phyloP scores from a whole-genome alignment of 2,797 vertebrate species.

The Rhabdomys pumilio region DNA sequence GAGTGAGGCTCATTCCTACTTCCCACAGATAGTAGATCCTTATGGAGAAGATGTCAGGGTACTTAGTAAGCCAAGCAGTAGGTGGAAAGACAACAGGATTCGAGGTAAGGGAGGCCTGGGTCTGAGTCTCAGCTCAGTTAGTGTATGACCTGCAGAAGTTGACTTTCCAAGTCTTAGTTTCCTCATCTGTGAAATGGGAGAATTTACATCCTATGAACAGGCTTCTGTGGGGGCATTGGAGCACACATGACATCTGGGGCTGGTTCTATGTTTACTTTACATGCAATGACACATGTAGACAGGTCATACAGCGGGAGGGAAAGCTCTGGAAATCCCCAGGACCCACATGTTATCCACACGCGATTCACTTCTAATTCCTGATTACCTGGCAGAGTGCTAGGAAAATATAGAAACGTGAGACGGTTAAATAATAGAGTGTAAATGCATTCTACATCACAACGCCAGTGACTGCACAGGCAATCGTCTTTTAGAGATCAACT shows the following conservation, averaged over 20 bases:
- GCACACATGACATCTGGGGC: neutral
- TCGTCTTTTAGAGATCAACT: neutral
- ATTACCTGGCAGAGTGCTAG: neutral
- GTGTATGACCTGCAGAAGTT: neutral
- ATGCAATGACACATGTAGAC: neutral
- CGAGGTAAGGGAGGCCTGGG: neutral
- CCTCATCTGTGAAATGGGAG: neutral
- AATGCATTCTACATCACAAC: neutral
- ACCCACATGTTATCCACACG: neutral
- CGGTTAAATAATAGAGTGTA: neutral
- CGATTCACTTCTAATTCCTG: neutral
- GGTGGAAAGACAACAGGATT: neutral
- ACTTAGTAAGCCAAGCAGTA: neutral
- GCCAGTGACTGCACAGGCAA: neutral
- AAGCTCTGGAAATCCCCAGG: neutral
- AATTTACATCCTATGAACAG: neutral
- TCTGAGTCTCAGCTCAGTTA: neutral
- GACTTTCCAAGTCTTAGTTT: neutral
- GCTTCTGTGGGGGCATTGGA: neutral
- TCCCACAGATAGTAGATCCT: neutral
- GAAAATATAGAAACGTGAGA: neutral
- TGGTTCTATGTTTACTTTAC: conserved; percentile 28
- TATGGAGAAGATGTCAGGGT: neutral
- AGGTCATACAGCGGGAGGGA: neutral
- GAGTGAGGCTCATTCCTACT: neutral